Conservation (phyloP, 2,888 invertebrate species). For the Blomia tropicalis region DNA sequence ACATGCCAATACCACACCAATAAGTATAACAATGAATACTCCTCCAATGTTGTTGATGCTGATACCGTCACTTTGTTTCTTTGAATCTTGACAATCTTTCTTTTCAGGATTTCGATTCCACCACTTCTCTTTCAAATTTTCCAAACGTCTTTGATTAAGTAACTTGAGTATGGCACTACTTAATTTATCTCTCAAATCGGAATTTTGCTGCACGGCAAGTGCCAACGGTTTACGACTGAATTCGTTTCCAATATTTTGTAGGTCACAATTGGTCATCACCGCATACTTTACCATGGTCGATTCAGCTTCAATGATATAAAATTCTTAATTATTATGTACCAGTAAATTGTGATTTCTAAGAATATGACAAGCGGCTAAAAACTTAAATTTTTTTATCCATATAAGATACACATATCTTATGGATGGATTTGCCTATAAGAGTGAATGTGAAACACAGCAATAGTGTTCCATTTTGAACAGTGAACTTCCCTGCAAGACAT, state of each 20-base stretch:
- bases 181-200: conserved; percentile 78
- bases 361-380: no score
- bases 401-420: no score
- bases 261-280: conserved; percentile 64
- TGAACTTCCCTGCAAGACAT: no score
- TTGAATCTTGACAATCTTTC: conserved; percentile 56
- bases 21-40: conserved; percentile 91
- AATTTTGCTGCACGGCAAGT: conserved; percentile 88
- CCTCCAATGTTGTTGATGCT: conserved; percentile 75
- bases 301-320: conserved; percentile 51
- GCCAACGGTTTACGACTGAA: conserved; percentile 94
- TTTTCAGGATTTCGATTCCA: conserved; percentile 36
- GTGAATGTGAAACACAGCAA: no score
- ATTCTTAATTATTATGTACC: not conserved
- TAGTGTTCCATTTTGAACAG: no score
- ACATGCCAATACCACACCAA: conserved; percentile 79
- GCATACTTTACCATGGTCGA: conserved; percentile 76
- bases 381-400: no score
- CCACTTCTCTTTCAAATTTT: conserved; percentile 87
- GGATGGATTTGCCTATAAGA: no score
- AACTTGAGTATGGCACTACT: conserved; percentile 83
- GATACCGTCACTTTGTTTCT: conserved; percentile 88
- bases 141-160: conserved; percentile 76
- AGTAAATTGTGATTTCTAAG: not conserved
- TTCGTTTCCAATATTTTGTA: conserved; percentile 84